Evolutionary conservation across 2,113 vertebrate species (phyloP), one percentile per base, ranked within the genome.

Genomic region (Marmota monax): DNA sequence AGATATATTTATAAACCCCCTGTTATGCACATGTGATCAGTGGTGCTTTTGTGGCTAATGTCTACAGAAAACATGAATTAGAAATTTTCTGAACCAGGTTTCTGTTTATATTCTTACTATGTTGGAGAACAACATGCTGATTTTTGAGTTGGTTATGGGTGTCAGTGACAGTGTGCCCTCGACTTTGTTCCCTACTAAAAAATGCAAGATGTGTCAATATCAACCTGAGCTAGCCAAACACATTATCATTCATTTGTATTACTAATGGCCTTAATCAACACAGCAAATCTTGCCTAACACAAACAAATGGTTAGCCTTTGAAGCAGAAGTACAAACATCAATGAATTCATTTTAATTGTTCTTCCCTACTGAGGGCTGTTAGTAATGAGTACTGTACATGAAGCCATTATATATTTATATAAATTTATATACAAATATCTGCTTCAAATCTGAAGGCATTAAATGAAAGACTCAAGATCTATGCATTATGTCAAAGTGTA

Each of bases 191-290:
- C 51, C 74, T 83, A 17, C 11, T 63, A 67, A 37, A 90, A 78
- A 93, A 93, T 45, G 92, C 45, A 93, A 84, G 90, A 37, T 20
- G 61, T 85, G 51, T 48, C 92, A 96, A 90, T 77, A 94, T 80
- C 83, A 86, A 56, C 53, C 53, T 22, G 6, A 42, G 73, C 42
- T 2, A 70, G 56, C 42, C 94, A 96, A 90, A 84, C 58, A 45
- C 9, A 39, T 84, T 56, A 79, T 45, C 58, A 56, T 37, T 84
- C 72, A 56, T 82, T 89, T 48, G 25, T 58, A 79, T 74, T 69
- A 56, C 27, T 84, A 42, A 87, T 29, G 72, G 48, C 72, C 74
- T 95, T 97, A 63, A 53, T 84, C 65, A 91, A 77, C 51, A 77
- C 0, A 88, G 91, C 22, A 53, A 48, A 32, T 76, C 90, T 90